Percentiles rank a stretch among this genome's conserved stretches.
These are phyloP conservation scores for Bembecia ichneumoniformis DNA, from an alignment of 2,888 invertebrate genomes.

Conservation along the genomic window DNA sequence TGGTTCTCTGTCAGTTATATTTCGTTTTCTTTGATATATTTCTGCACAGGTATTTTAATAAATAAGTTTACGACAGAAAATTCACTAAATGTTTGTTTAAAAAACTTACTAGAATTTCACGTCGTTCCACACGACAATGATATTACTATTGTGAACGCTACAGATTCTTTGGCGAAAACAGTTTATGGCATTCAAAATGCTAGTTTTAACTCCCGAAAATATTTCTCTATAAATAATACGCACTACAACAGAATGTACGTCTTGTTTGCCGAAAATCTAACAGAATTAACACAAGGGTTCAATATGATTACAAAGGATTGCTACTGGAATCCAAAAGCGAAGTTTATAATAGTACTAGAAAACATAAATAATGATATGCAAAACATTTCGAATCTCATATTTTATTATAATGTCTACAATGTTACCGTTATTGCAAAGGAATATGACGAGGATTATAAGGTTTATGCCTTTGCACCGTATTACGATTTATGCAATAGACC, in stretches of 20 bases:
- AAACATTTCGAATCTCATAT: background rate
- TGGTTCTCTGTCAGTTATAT: background rate
- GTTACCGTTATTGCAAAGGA: background rate
- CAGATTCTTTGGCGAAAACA: conserved; percentile 12
- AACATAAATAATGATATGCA: background rate
- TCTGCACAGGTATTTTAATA: background rate
- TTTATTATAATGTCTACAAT: background rate
- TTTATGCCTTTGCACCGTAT: conserved; percentile 11
- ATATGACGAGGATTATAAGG: background rate
- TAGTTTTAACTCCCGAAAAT: conserved; percentile 19
- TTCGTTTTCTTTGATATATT: background rate
- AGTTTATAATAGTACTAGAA: background rate
- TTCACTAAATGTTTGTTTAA: background rate
- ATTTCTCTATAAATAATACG: conserved; percentile 13
- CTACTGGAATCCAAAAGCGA: background rate
- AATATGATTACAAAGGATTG: background rate
- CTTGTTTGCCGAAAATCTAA: conserved; percentile 15
- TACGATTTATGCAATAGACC: conserved; percentile 8
- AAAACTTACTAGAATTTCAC: background rate
- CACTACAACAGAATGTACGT: conserved; percentile 19
- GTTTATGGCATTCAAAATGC: conserved; percentile 16
- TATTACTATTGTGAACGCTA: conserved; percentile 19
- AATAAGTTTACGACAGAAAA: background rate
- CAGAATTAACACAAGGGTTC: conserved; percentile 18
- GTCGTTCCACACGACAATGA: conserved; percentile 8